Evolutionary conservation across 23 tunicate genomes (phyloP).

Genomic region (Diplosoma virens): DNA sequence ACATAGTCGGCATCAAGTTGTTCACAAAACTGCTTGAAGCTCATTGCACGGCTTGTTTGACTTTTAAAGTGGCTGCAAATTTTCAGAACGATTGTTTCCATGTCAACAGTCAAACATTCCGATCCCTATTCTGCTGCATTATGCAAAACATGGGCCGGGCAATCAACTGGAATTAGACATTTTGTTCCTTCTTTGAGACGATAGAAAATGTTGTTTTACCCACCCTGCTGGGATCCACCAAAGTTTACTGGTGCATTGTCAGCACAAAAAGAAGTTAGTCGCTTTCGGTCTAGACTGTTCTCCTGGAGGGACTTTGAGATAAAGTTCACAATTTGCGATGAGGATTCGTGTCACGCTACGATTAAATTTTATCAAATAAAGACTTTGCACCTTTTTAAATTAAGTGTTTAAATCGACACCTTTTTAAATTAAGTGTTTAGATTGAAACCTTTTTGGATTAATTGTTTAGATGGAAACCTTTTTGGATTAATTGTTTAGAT

Average conservation of each 20-base stretch:
- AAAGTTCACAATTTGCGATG: constrained; percentile 26
- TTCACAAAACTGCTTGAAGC: constrained; percentile 38
- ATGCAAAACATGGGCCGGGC: constrained; percentile 35
- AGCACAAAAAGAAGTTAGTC: constrained; percentile 33
- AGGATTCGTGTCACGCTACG: constrained; percentile 44
- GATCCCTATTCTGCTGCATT: constrained; percentile 40
- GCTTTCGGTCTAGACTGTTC: constrained; percentile 8
- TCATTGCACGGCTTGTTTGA: constrained; percentile 32
- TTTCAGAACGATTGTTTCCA: constrained; percentile 40
- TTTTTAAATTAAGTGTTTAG: no score
- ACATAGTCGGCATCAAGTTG: constrained; percentile 18
- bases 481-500: no score
- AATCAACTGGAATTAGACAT: constrained; percentile 32
- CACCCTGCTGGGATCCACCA: constrained; percentile 32
- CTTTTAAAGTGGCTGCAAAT: constrained; percentile 38
- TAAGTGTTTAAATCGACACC: no score
- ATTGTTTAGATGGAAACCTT: no score
- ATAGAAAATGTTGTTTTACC: constrained; percentile 41
- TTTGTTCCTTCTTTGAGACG: constrained; percentile 37
- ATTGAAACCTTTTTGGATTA: no score
- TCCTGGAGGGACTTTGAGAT: constrained; percentile 26
- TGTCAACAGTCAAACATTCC: constrained; percentile 19
- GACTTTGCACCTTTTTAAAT: no score
- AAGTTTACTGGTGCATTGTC: constrained; percentile 54
- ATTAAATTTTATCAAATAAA: no score